Evolutionary conservation across 2,113 vertebrate genomes (phyloP), one percentile per base, ranked within the genome.

Genomic region (Danionella cerebrum): DNA sequence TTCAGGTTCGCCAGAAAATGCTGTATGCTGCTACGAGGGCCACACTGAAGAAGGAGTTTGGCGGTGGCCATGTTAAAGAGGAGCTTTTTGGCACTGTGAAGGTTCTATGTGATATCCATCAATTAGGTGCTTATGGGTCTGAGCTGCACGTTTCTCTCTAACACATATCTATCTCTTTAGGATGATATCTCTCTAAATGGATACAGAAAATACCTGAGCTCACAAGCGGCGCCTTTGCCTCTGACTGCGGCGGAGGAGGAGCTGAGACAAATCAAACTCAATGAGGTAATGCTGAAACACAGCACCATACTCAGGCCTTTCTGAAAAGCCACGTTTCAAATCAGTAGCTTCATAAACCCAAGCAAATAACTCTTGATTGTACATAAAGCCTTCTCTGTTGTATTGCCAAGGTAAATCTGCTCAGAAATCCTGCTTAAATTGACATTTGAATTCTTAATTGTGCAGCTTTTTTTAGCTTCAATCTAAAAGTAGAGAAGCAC

Each of bases 21-120:
- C 71, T 94, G 24, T 94, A 93, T 78, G 93, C 93, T 67, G 93
- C 92, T 55, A 94, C 92, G 6, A 83, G 90, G 81, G 90, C 91
- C 67, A 93, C 91, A 0, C 78, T 95, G 67, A 95, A 95, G 78
- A 93, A 93, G 72, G 93, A 95, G 67, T 95, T 95, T 86, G 92
- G 93, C 74, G 90, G 90, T 21, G 89, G 90, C 24, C 91, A 93
- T 71, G 93, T 95, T 78, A 95, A 94, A 80, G 90, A 93, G 71
- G 93, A 95, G 85, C 79, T 95, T 19, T 95, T 95, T 84, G 91
- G 90, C 76, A 95, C 93, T 0, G 76, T 87, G 51, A 87, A 88
- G 88, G 92, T 93, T n/a, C n/a, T n/a, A n/a, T n/a, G 83, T 3
- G 35, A 44, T 4, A 4, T 3, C 3, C 12, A 8, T 10, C 42